phyloP scores from a whole-genome alignment of 2,113 vertebrate genomes.

The Procavia capensis region DNA sequence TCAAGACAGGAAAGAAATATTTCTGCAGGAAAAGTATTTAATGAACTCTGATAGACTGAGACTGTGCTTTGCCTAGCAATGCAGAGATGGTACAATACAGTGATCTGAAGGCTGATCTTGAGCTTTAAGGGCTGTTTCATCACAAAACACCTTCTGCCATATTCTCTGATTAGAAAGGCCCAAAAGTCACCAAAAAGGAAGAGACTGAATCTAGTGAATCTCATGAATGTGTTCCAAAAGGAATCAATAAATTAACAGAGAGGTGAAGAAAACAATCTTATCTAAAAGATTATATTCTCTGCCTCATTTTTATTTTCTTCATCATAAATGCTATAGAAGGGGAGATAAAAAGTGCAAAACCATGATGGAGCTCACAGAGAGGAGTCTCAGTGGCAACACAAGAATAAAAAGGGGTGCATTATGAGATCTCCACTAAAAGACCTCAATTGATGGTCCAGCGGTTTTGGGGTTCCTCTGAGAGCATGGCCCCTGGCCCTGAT shows the following conservation, averaged over 20 bases:
- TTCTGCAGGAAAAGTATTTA: slow-evolving; percentile 1
- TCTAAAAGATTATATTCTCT: slow-evolving; percentile 11
- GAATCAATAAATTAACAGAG: slow-evolving; percentile 18
- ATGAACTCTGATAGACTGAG: neutral
- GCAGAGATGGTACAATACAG: neutral
- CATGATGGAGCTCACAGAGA: no score
- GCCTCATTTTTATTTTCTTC: neutral
- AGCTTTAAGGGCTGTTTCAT: slow-evolving; percentile 22
- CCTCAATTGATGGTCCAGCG: no score
- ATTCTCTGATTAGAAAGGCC: slow-evolving; percentile 28
- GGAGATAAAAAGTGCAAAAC: neutral
- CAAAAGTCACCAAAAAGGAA: slow-evolving; percentile 33
- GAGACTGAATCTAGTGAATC: neutral
- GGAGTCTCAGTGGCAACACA: no score
- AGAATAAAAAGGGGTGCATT: no score
- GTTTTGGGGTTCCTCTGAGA: no score
- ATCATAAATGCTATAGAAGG: neutral
- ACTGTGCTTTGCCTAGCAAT: neutral
- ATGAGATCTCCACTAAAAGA: no score
- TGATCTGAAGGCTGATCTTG: slow-evolving; percentile 28
- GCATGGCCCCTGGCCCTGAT: no score
- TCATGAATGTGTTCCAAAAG: neutral
- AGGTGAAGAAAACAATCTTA: neutral
- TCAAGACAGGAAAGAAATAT: neutral
- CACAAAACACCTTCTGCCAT: slow-evolving; percentile 32